Evolutionary conservation across 1,140 invertebrate species (phyloP), one percentile per base, ranked within the genome.

Genomic region (Drosophila leontia): DNA sequence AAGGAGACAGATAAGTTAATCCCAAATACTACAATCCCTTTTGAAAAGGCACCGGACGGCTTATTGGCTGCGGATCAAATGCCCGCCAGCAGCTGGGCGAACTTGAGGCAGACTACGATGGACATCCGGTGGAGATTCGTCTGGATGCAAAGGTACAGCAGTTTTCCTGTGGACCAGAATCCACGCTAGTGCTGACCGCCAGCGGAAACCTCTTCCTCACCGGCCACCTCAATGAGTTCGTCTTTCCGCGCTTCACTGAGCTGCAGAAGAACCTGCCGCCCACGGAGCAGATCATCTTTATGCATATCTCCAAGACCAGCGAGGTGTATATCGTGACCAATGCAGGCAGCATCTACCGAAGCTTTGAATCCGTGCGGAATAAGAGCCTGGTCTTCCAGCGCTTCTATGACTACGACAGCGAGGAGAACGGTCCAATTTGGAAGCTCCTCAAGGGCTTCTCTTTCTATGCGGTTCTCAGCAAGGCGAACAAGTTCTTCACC

Each of bases 341-440:
- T 60, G 80, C 75, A 26, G 92, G 92, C n/a, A 91, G 65, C 51
- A 92, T 92, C 44, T 92, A 92, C 56, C 90, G 91, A 32, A 92
- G 92, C 47, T 88, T 83, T 12, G 91, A 92, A 23, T 92, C 92
- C 12, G 19, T 87, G 47, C 70, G 91, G 6, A 88, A 88, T 48
- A 92, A 92, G 45, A 92, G 88, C 65, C 75, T 92, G 65, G 84
- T 91, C 47, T 92, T 92, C 72, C 91, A 92, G 48, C 78, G 92
- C 17, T 92, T 92, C 60, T 91, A 92, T 37, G 92, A 92, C 65
- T 92, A 92, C 44, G 92, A 92, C 58, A 91, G 87, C 69, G 92
- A 92, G 48, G 92, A 92, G 68, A 92, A 92, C 23, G 92, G 91
- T n/a, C 91, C 90, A n/a, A 92, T 92, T 51, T 92, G 91, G 87